Percentiles rank a stretch among this genome's conserved stretches.
Conservation (phyloP, 1,140 invertebrate species). For the Chrysomallon squamiferum region DNA sequence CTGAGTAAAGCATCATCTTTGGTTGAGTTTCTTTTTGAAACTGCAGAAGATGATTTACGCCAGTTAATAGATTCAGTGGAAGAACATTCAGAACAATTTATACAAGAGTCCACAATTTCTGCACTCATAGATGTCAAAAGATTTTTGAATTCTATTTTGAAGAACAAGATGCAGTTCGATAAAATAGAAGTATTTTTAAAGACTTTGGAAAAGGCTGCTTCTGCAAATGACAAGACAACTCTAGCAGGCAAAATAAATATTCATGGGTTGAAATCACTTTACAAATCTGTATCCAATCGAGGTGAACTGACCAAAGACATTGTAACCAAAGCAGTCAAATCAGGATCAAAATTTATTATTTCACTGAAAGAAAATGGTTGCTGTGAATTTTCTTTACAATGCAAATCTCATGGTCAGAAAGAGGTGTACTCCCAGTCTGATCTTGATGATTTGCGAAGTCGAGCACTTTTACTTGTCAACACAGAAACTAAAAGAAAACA, state of each 20-base stretch:
- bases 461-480: slow-evolving; percentile 20
- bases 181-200: neutral
- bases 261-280: slow-evolving; percentile 23
- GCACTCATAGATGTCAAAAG: slow-evolving; percentile 21
- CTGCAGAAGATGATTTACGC: slow-evolving; percentile 13
- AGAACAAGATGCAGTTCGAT: neutral
- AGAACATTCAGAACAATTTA: slow-evolving; percentile 25
- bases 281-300: slow-evolving; percentile 22
- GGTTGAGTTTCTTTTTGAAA: slow-evolving; percentile 16
- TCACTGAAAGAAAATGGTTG: neutral
- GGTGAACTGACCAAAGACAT: slow-evolving; percentile 27
- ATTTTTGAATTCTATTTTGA: slow-evolving; percentile 12
- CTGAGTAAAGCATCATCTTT: slow-evolving; percentile 12
- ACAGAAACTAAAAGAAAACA: slow-evolving; percentile 1
- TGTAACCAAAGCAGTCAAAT: slow-evolving; percentile 9
- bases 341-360: slow-evolving; percentile 3
- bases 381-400: neutral
- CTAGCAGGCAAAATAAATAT: slow-evolving; percentile 22
- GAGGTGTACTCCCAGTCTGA: neutral
- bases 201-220: neutral
- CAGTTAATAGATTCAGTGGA: slow-evolving; percentile 30
- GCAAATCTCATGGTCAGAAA: neutral
- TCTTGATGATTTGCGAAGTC: slow-evolving; percentile 19
- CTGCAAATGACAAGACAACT: neutral
- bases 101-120: slow-evolving; percentile 24